Evolutionary conservation across 2,113 vertebrate species (phyloP), one percentile per base, ranked within the genome.

Genomic region (Pogonocichla stellata): DNA sequence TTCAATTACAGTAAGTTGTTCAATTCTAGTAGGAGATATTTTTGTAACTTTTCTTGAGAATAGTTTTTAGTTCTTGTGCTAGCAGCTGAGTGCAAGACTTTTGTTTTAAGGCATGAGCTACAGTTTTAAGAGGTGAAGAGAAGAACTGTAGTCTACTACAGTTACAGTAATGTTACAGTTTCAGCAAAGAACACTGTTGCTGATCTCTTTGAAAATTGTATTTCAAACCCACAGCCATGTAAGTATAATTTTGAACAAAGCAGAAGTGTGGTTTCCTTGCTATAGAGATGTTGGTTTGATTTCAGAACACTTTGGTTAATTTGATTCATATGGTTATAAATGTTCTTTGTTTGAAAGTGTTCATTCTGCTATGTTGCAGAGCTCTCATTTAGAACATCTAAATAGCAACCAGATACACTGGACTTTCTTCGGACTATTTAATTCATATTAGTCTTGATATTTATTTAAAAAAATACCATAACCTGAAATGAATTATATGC

Each of bases 161-260:
- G n/a, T n/a, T n/a, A n/a, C n/a, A n/a, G n/a, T 86, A 48, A 62
- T 62, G 8, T 82, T 92, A 54, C 48, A 85, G 65, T 96, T 95
- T 95, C 93, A 93, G 80, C 58, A 74, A 56, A 48, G 50, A 74
- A 82, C 58, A 60, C 34, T 93, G 58, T 29, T 86, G 61, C 80
- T 96, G 60, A 92, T 96, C 73, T 88, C 80, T 96, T 80, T 92
- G 78, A 93, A 85, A 92, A 83, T 62, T 90, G 19, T 91, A 33
- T 96, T 95, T 96, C 72, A 91, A 74, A 48, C 67, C 22, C 80
- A 53, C 8, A 67, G 28, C 31, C 38, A 22, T 70, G 50, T 47
- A 74, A 88, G 4, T 45, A 19, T 58, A n/a, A 36, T 86, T 86
- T 48, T 66, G 51, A 48, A 34, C 26, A 69, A 50, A 82, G 26